Evolutionary conservation across 2,888 invertebrate species (phyloP), one percentile per base, ranked within the genome.

Genomic region (Galeruca laticollis): DNA sequence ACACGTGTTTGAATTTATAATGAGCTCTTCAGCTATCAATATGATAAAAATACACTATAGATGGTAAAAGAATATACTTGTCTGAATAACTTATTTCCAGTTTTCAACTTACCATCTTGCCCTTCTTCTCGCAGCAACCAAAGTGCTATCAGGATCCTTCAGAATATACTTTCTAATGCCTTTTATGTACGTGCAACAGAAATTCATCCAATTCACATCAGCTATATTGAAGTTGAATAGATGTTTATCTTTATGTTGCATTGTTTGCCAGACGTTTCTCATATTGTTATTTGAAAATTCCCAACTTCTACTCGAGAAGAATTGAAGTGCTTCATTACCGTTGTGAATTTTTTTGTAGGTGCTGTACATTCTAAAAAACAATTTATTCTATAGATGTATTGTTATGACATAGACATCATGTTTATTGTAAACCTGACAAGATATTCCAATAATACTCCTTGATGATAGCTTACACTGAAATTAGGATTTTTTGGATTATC

Each of bases 301-400:
- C 89, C 96, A 95, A 65, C 92, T 89, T 15, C 89, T 86, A 26
- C 88, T 90, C 63, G 90, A 89, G 85, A 97, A 97, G 82, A 92
- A 94, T 0, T 90, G 86, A 21, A 97, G 81, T 0, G 92, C 90
- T 2, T 90, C 88, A 4, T 92, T 88, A 74, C 95, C 92, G 82
- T 91, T 93, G 83, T 95, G 92, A 57, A 97, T 90, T 83, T 94
- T 94, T 72, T 87, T 88, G 83, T 96, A 96, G 60, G 93, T 88
- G 76, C 90, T 91, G 74, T 94, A 86, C 88, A 96, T 89, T 93
- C 96, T 88, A 51, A 78, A 79, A 81, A 64, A 54, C 56, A 35
- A 51, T 5, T 5, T 26, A 26, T 26, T 26, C 26, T 26, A 26
- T 26, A 26, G 0, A 26, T 26, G 26, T 5, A 26, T 26, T 26